Base-by-base conservation (phyloP, 2,888 invertebrate species). In the Carabus problematicus region DNA sequence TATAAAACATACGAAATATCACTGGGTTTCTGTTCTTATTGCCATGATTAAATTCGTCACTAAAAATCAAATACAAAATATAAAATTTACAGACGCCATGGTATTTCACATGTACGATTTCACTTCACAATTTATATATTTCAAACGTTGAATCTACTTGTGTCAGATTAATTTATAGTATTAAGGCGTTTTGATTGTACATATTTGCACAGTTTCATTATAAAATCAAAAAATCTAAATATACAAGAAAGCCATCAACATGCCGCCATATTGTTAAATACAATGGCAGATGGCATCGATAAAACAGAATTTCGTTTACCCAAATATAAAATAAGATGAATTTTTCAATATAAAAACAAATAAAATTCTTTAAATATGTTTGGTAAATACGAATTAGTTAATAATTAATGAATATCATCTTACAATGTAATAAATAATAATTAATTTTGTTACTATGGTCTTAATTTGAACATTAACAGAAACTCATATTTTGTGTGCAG, bases 261-360 rank as follows among this genome's bases (percentile, higher is more conserved):
- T 67, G 59, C 67, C 67, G 67, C 67, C 67, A 67, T 67, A 60
- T 67, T 67, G 67, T 67, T 67, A 54, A 60, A 67, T 67, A 41
- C 16, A 59, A 41, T 42, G 11, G 14, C 18, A 18, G 52, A 11
- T 47, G 47, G 12, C 47, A 47, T 14, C 52, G 52, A 16, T 18
- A 9, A 52, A 52, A 52, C 52, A 18, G 19, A 52, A 52, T 16
- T 52, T 45, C 3, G n/a, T 14, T 45, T 12, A 45, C 2, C 11
- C 18, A 52, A 52, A 52, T 14, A 3, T 52, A 52, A 52, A 52
- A 11, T 7, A 52, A 49, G 12, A n/a, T n/a, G n/a, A n/a, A n/a
- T n/a, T n/a, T 39, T 12, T 62, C 49, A 62, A 62, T 62, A 39
- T 62, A n/a, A 45, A 3, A 11, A 62, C 7, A 62, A 16, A n/a